Evolutionary conservation across 1,140 invertebrate genomes (phyloP).

Genomic region (Conopomorpha cramerella): DNA sequence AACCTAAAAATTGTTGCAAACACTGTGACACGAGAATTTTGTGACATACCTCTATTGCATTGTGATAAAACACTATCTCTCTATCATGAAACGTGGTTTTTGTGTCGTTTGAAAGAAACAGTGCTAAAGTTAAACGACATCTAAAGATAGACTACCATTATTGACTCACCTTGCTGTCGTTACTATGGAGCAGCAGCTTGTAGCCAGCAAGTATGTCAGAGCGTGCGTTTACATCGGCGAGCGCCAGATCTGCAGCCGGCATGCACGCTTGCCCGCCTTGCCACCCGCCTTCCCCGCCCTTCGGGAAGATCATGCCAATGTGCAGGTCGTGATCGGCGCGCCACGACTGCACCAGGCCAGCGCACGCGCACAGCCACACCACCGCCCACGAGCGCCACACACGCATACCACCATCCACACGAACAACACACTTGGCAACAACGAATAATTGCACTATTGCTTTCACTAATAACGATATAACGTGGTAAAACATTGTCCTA

Average conservation of each 20-base stretch:
- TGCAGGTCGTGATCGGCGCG: slow-evolving; percentile 70
- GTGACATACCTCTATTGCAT: no score
- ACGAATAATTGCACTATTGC: slow-evolving; percentile 55
- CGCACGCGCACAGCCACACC: slow-evolving; percentile 21
- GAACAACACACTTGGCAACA: slow-evolving; percentile 47
- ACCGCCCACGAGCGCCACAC: slow-evolving; percentile 12
- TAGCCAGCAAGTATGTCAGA: slow-evolving; percentile 91
- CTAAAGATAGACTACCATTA: no score
- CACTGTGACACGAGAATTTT: no score
- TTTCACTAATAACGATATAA: slow-evolving; percentile 45
- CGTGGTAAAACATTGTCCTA: slow-evolving; percentile 38
- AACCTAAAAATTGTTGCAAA: no score
- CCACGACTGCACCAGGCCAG: slow-evolving; percentile 25
- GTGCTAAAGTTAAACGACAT: no score
- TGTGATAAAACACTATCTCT: no score
- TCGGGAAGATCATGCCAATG: slow-evolving; percentile 98
- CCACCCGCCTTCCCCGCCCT: slow-evolving; percentile 93
- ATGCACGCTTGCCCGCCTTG: slow-evolving; percentile 92
- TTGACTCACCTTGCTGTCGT: slow-evolving; percentile 97
- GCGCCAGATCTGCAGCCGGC: slow-evolving; percentile 92
- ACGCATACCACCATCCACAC: slow-evolving; percentile 17
- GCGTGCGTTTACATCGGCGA: slow-evolving; percentile 93
- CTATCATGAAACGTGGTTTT: no score
- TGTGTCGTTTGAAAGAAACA: no score
- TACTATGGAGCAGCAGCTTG: slow-evolving; percentile 87